These are phyloP conservation scores for Thalassophryne amazonica DNA, from an alignment of 2,797 vertebrate species.

Conservation along the genomic window DNA sequence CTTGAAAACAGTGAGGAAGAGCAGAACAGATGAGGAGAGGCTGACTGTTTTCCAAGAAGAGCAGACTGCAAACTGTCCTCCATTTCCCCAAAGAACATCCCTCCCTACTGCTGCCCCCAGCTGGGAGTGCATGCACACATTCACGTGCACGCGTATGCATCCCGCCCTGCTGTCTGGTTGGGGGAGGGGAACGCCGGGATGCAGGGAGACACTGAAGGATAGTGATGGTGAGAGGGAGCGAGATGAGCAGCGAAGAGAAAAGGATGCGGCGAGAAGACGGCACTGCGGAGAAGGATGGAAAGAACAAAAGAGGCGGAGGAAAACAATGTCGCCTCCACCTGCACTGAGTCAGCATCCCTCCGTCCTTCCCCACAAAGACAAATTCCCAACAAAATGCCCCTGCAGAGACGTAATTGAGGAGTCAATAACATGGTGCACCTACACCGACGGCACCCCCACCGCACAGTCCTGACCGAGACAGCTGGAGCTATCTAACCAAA, in stretches of 20 bases:
- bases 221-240: constrained; percentile 58
- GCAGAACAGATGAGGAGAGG: constrained; percentile 20
- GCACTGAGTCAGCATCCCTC: constrained; percentile 55
- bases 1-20: constrained; percentile 25
- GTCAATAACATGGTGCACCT: constrained; percentile 48
- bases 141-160: constrained; percentile 11
- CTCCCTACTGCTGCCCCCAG: constrained; percentile 73
- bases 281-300: too few species aligned
- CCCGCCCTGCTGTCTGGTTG: constrained; percentile 55
- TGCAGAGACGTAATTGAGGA: constrained; percentile 56
- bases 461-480: constrained; percentile 55
- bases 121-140: constrained; percentile 39
- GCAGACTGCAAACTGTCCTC: constrained; percentile 68
- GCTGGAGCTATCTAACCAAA: constrained; percentile 71
- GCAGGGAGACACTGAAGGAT: constrained; percentile 55
- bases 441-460: not conserved
- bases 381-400: constrained; percentile 53
- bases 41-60: constrained; percentile 61
- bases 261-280: not conserved
- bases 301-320: constrained; percentile 14
- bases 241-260: not conserved
- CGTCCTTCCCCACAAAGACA: constrained; percentile 9
- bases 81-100: constrained; percentile 75
- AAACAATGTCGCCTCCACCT: constrained; percentile 34
- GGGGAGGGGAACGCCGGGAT: constrained; percentile 65